phyloP scores from a whole-genome alignment of 2,797 vertebrate species.

The Acanthurus tractus region DNA sequence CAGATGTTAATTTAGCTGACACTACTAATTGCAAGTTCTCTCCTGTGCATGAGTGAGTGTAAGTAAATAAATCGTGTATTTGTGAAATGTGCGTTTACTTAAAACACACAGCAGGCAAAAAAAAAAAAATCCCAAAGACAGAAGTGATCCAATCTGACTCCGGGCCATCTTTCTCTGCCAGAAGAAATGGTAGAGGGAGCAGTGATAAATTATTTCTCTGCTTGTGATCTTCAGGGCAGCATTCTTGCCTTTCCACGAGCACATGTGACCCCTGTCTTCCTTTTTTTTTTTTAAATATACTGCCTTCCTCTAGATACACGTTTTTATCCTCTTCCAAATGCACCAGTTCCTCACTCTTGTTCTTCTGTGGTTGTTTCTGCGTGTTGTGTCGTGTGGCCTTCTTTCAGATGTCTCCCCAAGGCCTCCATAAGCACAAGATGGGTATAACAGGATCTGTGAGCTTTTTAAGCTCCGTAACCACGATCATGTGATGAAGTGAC shows the following conservation, averaged over 20 bases:
- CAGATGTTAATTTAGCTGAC: conserved; percentile 76
- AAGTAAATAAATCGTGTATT: conserved; percentile 38
- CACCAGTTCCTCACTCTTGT: conserved; percentile 63
- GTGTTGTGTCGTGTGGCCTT: conserved; percentile 64
- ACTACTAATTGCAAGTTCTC: conserved; percentile 60
- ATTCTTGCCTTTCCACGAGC: conserved; percentile 77
- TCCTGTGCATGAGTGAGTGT: conserved; percentile 11
- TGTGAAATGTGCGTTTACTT: conserved; percentile 45
- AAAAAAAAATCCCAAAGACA: conserved; percentile 54
- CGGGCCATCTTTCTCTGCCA: conserved; percentile 78
- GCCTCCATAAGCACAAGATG: conserved; percentile 69
- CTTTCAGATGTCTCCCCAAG: conserved; percentile 58
- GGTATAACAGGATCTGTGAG: conserved; percentile 54
- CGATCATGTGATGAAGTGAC: conserved; percentile 76
- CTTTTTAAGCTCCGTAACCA: conserved; percentile 47
- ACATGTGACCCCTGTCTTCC: conserved; percentile 79
- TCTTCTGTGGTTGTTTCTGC: conserved; percentile 56
- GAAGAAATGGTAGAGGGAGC: conserved; percentile 75
- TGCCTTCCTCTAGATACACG: conserved; percentile 56
- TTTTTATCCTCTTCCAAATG: conserved; percentile 78
- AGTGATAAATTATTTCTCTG: conserved; percentile 80
- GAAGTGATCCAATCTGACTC: conserved; percentile 74
- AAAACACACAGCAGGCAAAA: conserved; percentile 42
- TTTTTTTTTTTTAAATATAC: conserved; percentile 55
- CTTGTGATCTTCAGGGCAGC: conserved; percentile 79